Evolutionary conservation across 2,888 invertebrate genomes (phyloP).

Genomic region (Venustoraphidia nigricollis): DNA sequence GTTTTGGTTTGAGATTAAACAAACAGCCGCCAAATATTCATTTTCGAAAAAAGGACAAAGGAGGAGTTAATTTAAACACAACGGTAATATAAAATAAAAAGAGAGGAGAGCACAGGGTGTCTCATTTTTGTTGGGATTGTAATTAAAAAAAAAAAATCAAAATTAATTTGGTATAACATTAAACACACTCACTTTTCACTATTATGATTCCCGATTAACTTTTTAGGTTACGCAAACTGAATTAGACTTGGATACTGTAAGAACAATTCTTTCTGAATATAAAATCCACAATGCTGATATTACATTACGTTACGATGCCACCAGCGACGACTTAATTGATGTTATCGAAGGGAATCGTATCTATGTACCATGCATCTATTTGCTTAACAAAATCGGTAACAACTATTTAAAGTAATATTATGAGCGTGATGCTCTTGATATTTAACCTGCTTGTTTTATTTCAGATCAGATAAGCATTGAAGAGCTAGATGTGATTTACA

Average conservation of each 20-base stretch:
- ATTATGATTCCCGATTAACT: constrained; percentile 3
- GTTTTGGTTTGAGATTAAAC: constrained; percentile 91
- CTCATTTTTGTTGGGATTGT: no score
- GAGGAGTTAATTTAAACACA: constrained; percentile 88
- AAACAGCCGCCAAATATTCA: constrained; percentile 95
- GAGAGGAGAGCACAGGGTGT: no score
- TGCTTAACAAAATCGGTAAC: constrained; percentile 92
- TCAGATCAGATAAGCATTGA: constrained; percentile 87
- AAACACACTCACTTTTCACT: no score
- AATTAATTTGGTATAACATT: no score
- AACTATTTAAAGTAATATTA: constrained; percentile 6
- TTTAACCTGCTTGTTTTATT: constrained; percentile 12
- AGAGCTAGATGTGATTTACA: constrained; percentile 95
- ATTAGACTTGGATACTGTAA: constrained; percentile 86
- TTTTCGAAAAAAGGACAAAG: constrained; percentile 95
- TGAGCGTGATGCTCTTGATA: not conserved
- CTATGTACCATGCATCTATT: constrained; percentile 96
- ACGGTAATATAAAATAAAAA: constrained; percentile 39
- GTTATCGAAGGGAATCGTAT: constrained; percentile 97
- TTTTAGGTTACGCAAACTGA: constrained; percentile 73
- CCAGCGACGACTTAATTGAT: constrained; percentile 95
- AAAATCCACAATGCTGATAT: constrained; percentile 98
- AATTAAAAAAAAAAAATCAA: not conserved
- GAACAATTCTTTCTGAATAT: constrained; percentile 91
- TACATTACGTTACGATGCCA: constrained; percentile 85